Base-by-base conservation (phyloP, 2,113 vertebrate genomes). In the Eleginops maclovinus region DNA sequence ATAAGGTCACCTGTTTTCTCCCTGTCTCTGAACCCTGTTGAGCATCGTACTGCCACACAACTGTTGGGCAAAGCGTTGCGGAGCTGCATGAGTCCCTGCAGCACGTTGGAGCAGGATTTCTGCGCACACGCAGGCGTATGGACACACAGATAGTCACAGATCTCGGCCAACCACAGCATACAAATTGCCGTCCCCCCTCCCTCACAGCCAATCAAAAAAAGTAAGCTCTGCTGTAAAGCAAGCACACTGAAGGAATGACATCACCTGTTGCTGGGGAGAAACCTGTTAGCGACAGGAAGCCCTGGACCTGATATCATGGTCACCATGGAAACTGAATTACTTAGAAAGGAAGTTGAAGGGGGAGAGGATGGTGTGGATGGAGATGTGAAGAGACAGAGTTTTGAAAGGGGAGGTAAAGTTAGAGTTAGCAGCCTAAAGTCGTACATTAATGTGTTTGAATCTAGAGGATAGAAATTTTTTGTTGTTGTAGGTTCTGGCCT, bases 181-280 rank as follows among this genome's bases (percentile, higher is more conserved):
- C 79, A 64, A 59, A 68, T 36, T 63, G 77, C 64, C 50, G 62
- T 64, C 51, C 82, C 77, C 65, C 61, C 84, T 61, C 28, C 61
- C 58, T n/a, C 51, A 75, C 82, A 87, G 82, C 88, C 93, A 90
- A 91, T 94, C 71, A 87, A 87, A 88, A 84, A 28, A 31, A 46
- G 54, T 67, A 74, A 62, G 43, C 49, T 68, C 8, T 43, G 55
- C 88, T 77, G 79, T 69, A 83, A 84, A 84, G 26, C 63, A 17
- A 44, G 59, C 44, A 75, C 82, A 62, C 59, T 53, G 75, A 71
- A 79, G 80, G 43, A 83, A 63, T 94, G 92, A 94, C 92, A 94
- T 95, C 94, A 94, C 93, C 89, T 94, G 94, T 95, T 94, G 92
- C 92, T 84, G 85, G 92, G 93, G 91, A 87, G 89, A 93, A 93